Percentiles rank a stretch among this genome's conserved stretches.
phyloP scores from a whole-genome alignment of 2,888 invertebrate species.

The Lobophora halterata region DNA sequence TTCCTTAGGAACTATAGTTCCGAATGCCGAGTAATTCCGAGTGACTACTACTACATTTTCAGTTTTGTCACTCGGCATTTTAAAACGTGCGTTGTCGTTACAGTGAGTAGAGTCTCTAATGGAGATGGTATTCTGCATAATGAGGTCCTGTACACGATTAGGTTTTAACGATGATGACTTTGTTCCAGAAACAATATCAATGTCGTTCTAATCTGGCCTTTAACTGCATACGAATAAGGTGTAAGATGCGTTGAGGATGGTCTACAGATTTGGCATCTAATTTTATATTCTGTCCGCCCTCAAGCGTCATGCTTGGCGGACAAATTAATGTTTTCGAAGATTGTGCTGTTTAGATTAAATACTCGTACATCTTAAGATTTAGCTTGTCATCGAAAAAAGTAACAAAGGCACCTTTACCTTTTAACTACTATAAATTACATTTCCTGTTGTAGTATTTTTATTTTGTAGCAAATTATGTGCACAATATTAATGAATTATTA shows the following conservation, averaged over 20 bases:
- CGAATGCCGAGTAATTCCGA: too few species aligned
- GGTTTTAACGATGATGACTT: conserved; percentile 73
- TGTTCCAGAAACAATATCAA: conserved; percentile 36
- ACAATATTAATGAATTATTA: too few species aligned
- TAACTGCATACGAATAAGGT: too few species aligned
- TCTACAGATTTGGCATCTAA: conserved; percentile 48
- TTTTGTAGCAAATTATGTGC: too few species aligned
- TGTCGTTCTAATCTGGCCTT: conserved; percentile 28
- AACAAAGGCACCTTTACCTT: too few species aligned
- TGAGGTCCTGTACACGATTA: conserved; percentile 70
- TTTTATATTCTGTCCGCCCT: conserved; percentile 60
- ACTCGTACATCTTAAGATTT: conserved; percentile 24
- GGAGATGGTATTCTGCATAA: conserved; percentile 64
- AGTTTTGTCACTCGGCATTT: too few species aligned
- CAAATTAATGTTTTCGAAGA: conserved; percentile 61
- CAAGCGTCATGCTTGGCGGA: conserved; percentile 63
- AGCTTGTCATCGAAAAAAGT: conserved; percentile 31
- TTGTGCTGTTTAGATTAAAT: conserved; percentile 50
- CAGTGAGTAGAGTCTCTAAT: conserved; percentile 50
- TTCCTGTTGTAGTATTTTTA: too few species aligned
- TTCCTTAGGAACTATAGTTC: too few species aligned
- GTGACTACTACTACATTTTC: too few species aligned
- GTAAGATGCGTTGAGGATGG: conserved; percentile 20
- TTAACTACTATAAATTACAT: too few species aligned
- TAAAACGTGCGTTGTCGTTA: too few species aligned